Evolutionary conservation across 2,797 vertebrate genomes (phyloP), one percentile per base, ranked within the genome.

Genomic region (Leptatherina wallacei): DNA sequence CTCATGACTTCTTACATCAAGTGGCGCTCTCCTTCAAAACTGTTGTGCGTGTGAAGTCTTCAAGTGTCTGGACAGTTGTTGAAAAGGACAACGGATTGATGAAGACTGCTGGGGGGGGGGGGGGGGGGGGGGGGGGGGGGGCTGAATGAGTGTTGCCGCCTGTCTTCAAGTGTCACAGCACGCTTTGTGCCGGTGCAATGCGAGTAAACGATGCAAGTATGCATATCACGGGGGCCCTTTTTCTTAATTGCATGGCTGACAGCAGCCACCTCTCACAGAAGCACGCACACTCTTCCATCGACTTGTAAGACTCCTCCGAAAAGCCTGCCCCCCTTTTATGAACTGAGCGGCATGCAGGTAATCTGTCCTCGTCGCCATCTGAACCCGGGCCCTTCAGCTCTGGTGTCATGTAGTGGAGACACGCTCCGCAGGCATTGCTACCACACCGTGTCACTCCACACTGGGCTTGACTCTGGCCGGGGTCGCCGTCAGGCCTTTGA

Each of bases 51-150:
- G 59, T 40, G 72, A 60, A 76, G 75, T 61, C 49, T 62, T 12
- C 65, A 68, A 80, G 83, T 71, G 77, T 77, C 59, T 62, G 65
- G 30, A 30, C 62, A 18, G 77, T 22, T 80, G 90, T 73, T 90
- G 89, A 90, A 91, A 88, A 80, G 76, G 70, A 69, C 80, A 89
- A 80, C 82, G 62, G 85, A 90, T 89, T 92, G 91, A 92, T 93
- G 89, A 91, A 87, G 83, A 65, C 87, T 81, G 5, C 71, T 55
- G 87, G 88, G 88, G 85, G n/a, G 77, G 40, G 55, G 24, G 24
- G 24, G 24, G 85, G n/a, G 77, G 42, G 55, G 85, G n/a, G 77
- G 40, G 55, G 24, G 24, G 24, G 24, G 85, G n/a, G 77, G 42
- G 55, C 75, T 52, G 55, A 55, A 60, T 47, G 83, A 88, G 89